Base-by-base conservation (phyloP, 1,140 invertebrate genomes). In the Solenopsis invicta region DNA sequence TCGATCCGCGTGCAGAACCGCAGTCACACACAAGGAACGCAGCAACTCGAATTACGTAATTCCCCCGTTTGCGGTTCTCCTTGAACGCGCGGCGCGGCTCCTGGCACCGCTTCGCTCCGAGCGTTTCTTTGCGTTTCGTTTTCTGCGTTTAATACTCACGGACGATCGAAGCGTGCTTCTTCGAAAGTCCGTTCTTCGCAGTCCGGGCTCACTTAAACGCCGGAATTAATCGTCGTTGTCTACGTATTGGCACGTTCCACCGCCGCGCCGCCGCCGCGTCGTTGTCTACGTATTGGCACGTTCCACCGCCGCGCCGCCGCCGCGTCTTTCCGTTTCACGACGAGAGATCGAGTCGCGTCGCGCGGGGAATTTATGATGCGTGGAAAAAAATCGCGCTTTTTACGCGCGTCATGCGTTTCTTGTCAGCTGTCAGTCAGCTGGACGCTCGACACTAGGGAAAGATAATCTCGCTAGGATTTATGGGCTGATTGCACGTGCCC, bases 21-120 rank as follows among this genome's bases (percentile, higher is more conserved):
- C 78, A 61, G 72, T 87, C 59, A 61, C 34, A 48, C 29, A 59
- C 72, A 37, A 88, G 50, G 84, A 91, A 86, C 89, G 90, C 77
- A 92, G 90, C 77, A 92, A 88, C 67, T 87, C 48, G 78, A 75
- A 91, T 93, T 93, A 91, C 90, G 92, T 91, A 92, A 92, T 88
- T 82, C 81, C 18, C 69, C 34, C 37, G 77, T 64, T 86, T 90
- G 87, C 64, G 89, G 88, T 91, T 92, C 89, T 91, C 92, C 93
- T 93, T 93, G 92, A 92, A 91, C 85, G 85, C 87, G 82, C 86
- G 78, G 85, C 87, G 82, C 86, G 78, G 81, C 85, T 90, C 87
- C 87, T 89, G 89, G 85, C 67, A 89, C 88, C 80, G 82, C 61
- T 62, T 61, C 62, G 77, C 78, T 82, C 78, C 84, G 61, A 67